phyloP scores from a whole-genome alignment of 2,113 vertebrate genomes.

The Trachemys scripta region DNA sequence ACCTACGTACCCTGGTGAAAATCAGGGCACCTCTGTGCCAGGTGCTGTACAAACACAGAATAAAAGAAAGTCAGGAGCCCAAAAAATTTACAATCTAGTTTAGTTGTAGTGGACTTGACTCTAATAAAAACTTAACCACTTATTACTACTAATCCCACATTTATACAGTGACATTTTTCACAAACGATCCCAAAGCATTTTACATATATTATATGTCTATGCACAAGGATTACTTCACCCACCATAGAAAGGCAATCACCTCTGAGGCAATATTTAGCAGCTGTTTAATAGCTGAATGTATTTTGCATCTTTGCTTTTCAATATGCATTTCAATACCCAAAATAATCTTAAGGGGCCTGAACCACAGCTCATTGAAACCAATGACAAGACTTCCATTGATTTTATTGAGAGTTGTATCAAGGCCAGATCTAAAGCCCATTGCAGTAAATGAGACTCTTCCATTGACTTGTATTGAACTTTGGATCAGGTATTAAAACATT shows the following conservation, averaged over 20 bases:
- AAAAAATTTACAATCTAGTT: background rate
- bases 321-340: accelerated
- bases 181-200: background rate
- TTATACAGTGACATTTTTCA: background rate
- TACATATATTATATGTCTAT: background rate
- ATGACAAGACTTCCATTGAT: background rate
- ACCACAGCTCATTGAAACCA: accelerated
- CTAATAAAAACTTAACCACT: background rate
- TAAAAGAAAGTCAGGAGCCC: background rate
- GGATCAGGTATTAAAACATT: background rate
- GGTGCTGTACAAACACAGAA: background rate
- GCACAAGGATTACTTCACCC: background rate
- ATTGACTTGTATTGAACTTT: background rate
- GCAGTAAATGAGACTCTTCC: accelerated
- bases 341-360: background rate
- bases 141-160: background rate
- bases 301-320: background rate
- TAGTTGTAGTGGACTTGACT: background rate
- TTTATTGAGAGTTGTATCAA: accelerated
- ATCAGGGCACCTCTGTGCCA: accelerated
- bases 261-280: background rate
- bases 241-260: background rate
- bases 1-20: no score
- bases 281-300: background rate
- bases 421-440: background rate